Evolutionary conservation across 2,888 invertebrate genomes (phyloP).

Genomic region (Dioctria linearis): DNA sequence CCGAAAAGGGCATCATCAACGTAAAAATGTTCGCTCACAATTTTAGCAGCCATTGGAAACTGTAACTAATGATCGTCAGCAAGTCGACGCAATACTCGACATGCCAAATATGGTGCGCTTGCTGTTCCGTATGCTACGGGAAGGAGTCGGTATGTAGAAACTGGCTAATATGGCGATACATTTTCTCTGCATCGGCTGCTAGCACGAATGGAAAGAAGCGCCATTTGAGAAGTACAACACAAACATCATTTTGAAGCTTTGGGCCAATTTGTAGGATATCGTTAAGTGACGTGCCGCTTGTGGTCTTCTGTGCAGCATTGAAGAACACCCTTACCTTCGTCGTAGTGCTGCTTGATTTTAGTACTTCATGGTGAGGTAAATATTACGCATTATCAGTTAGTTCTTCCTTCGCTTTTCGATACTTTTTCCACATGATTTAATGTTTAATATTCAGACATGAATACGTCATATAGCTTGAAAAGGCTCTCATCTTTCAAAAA

Average conservation of each 20-base stretch:
- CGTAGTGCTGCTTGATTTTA: slow-evolving; percentile 5
- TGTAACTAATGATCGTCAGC: not conserved
- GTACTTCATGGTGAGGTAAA: slow-evolving; percentile 28
- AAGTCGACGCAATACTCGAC: not conserved
- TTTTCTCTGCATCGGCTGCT: slow-evolving; percentile 12
- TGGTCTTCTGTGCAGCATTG: slow-evolving; percentile 2
- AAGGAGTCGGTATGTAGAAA: too few relatives aligned
- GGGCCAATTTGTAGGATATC: slow-evolving; percentile 20
- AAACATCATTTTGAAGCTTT: slow-evolving; percentile 28
- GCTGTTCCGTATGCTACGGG: too few relatives aligned
- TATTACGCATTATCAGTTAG: not conserved
- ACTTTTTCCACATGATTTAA: too few relatives aligned
- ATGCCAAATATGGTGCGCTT: too few relatives aligned
- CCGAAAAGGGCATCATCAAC: slow-evolving; percentile 32
- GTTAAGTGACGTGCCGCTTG: not conserved
- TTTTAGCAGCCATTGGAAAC: slow-evolving; percentile 3
- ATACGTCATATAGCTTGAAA: too few relatives aligned
- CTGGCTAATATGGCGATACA: too few relatives aligned
- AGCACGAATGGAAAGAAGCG: slow-evolving; percentile 7
- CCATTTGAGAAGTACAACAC: slow-evolving; percentile 4
- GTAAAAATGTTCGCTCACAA: not conserved
- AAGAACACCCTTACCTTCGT: slow-evolving; percentile 17
- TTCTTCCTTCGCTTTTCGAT: too few relatives aligned
- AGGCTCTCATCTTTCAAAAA: too few relatives aligned
- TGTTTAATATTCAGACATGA: too few relatives aligned